phyloP scores from a whole-genome alignment of 2,797 vertebrate genomes.

The Neosilurus mollespiculum region DNA sequence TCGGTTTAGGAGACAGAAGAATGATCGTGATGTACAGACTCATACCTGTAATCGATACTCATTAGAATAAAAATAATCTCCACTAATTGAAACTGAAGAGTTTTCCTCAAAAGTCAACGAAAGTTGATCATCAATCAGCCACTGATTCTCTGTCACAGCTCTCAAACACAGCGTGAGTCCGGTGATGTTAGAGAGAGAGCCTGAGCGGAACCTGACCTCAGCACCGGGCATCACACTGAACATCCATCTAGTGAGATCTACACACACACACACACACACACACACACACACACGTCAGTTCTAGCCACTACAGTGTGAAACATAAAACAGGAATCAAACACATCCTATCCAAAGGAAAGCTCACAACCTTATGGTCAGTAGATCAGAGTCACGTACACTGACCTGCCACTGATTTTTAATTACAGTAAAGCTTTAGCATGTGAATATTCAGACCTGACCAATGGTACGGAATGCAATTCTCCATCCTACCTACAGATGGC shows the following conservation, averaged over 20 bases:
- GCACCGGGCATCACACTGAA: constrained; percentile 15
- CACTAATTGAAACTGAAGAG: background rate
- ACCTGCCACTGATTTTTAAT: background rate
- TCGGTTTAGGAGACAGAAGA: background rate
- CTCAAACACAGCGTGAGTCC: constrained; percentile 26
- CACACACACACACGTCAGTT: background rate
- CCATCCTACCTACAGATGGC: background rate
- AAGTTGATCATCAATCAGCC: background rate
- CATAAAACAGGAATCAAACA: background rate
- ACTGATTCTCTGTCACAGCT: background rate
- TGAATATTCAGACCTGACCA: background rate
- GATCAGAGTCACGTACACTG: background rate
- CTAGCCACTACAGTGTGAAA: background rate
- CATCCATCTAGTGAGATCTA: constrained; percentile 12
- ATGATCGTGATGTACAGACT: background rate
- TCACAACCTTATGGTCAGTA: background rate
- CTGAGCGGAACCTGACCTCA: background rate
- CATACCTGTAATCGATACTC: background rate
- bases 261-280: background rate
- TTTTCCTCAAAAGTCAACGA: background rate
- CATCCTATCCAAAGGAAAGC: too few species aligned
- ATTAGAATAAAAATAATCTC: rapidly evolving
- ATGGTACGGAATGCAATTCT: background rate
- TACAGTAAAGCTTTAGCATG: background rate
- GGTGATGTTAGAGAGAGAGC: background rate